phyloP scores from a whole-genome alignment of 2,888 invertebrate genomes.

The Megamerina dolium region DNA sequence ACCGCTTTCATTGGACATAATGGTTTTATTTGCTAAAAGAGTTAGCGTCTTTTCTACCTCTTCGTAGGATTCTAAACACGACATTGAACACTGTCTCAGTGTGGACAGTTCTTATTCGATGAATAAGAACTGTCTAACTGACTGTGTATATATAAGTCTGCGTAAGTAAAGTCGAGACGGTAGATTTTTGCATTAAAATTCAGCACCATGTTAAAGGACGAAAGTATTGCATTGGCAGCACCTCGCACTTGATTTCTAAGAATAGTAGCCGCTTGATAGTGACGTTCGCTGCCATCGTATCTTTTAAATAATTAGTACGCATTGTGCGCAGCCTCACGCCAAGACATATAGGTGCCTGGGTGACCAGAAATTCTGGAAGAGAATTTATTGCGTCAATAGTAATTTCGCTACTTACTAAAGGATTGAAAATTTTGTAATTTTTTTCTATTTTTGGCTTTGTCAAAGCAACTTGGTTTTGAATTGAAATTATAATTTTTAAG shows the following conservation, averaged over 20 bases:
- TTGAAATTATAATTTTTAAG: too few relatives aligned
- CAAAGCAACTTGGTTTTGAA: too few relatives aligned
- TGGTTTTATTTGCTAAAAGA: conserved; percentile 19
- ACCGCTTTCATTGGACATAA: conserved; percentile 19
- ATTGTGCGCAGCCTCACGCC: too few relatives aligned
- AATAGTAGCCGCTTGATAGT: conserved; percentile 15
- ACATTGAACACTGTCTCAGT: conserved; percentile 17
- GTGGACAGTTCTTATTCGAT: conserved; percentile 20
- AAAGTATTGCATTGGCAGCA: conserved; percentile 10
- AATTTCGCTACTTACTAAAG: neutral
- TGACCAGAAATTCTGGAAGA: neutral
- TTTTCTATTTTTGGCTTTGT: neutral
- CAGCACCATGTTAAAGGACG: conserved; percentile 17
- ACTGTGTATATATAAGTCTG: conserved; percentile 20
- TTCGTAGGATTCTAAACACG: conserved; percentile 6
- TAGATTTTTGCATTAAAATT: conserved; percentile 18
- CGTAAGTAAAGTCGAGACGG: conserved; percentile 19
- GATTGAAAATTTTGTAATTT: neutral
- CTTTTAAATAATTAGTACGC: conserved; percentile 3
- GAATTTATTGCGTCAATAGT: neutral
- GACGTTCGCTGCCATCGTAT: conserved; percentile 3
- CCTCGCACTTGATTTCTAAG: conserved; percentile 10
- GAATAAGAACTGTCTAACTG: too few relatives aligned
- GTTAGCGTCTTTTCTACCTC: conserved; percentile 20
- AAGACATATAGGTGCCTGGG: neutral